Base-by-base conservation (phyloP, 2,888 invertebrate genomes). In the Meiosimyza platycephala region DNA sequence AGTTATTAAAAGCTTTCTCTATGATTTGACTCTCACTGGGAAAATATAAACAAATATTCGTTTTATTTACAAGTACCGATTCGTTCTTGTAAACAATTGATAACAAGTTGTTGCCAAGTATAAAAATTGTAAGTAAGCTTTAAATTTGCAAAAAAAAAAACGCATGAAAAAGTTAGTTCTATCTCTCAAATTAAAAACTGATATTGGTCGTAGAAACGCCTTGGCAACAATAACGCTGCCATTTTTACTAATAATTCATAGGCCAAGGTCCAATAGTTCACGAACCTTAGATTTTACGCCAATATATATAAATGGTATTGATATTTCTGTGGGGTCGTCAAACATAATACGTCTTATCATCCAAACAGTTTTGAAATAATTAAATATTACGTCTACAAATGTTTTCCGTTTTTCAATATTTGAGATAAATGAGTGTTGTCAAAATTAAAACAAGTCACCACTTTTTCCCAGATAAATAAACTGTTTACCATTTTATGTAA, bases 81-180 rank as follows among this genome's bases (percentile, higher is more conserved):
- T 6, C 40, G 9, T 40, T 63, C 4, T 47, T 62, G 62, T 62
- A 62, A 62, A 62, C 62, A 62, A 62, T 57, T 11, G 57, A 22
- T 57, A 57, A 6, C 13, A 11, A 47, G 40, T 63, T 63, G 47
- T 63, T 63, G 63, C 63, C 63, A 63, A 40, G 63, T 48, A 48
- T 13, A 13, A 63, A 63, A 12, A 40, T 40, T 48, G 13, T 5
- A 40, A 63, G 40, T 4, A 40, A 63, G 62, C n/a, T 40, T 40
- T 1, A 9, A 40, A 40, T 40, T 40, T 62, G 11, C 62, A 22
- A 62, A 16, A 22, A 16, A 22, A 40, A 63, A 28, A 28, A 28
- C 28, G 16, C 18, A 47, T 40, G 15, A 48, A 63, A 18, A 47
- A n/a, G 33, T 40, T 12, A 40, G 18, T 40, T 33, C 47, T 48